phyloP scores from a whole-genome alignment of 2,797 vertebrate species.

The Manis pentadactyla region DNA sequence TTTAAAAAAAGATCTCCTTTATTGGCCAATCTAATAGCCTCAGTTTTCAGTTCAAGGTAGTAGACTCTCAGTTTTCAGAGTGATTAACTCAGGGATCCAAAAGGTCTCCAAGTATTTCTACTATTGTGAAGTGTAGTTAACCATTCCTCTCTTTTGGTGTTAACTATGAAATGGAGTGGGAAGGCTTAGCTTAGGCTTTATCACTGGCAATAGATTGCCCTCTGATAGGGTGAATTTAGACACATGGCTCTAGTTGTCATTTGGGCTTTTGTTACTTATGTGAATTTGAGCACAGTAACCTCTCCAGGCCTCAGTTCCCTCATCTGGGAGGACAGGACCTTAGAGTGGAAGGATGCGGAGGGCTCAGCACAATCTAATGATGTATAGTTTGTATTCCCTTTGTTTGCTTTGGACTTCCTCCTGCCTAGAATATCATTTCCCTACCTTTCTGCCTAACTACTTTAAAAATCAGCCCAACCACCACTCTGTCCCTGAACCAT shows the following conservation, averaged over 20 bases:
- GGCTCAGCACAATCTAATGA: neutral
- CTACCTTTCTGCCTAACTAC: neutral
- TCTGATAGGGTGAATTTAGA: neutral
- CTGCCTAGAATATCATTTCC: neutral
- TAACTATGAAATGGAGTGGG: constrained; percentile 2
- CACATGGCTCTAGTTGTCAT: neutral
- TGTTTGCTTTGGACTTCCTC: neutral
- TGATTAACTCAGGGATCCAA: constrained; percentile 30
- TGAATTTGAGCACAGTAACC: neutral
- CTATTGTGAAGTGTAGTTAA: neutral
- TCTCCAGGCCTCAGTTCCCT: neutral
- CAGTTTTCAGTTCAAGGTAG: constrained; percentile 7
- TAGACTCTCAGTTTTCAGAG: neutral
- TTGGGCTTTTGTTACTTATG: neutral
- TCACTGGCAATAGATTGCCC: neutral
- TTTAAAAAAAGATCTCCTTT: neutral
- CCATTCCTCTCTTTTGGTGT: neutral
- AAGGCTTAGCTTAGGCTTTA: neutral
- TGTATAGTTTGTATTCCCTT: neutral
- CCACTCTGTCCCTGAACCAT: neutral
- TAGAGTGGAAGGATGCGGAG: neutral
- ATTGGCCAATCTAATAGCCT: constrained; percentile 16
- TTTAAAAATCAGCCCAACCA: neutral
- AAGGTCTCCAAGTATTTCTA: neutral
- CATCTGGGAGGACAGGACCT: neutral